phyloP scores from a whole-genome alignment of 2,888 invertebrate genomes.

The Stenotaenia linearis region DNA sequence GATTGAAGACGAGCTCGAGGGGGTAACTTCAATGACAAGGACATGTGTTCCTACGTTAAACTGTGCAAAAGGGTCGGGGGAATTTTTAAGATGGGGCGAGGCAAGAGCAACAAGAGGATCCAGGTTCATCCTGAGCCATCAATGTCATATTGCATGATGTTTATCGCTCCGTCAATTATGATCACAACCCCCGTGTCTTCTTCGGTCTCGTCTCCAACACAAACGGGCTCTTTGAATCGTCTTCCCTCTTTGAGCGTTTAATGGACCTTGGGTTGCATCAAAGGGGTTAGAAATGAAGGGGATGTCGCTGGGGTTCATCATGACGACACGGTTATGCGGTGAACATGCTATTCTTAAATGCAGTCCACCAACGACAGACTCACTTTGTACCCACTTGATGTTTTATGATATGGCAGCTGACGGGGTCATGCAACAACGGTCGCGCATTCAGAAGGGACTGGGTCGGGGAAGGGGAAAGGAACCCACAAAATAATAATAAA shows the following conservation, averaged over 20 bases:
- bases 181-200: neutral
- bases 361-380: neutral
- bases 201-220: neutral
- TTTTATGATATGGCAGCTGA: neutral
- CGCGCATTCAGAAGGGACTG: neutral
- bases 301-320: neutral
- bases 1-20: slow-evolving; percentile 14
- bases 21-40: slow-evolving; percentile 5
- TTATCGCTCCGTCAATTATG: neutral
- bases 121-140: neutral
- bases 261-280: neutral
- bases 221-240: neutral
- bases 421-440: neutral
- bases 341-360: neutral
- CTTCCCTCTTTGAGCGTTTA: neutral
- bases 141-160: neutral
- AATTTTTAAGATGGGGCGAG: neutral
- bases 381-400: neutral
- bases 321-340: neutral
- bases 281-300: neutral
- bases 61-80: neutral
- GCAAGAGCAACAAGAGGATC: neutral
- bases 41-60: neutral
- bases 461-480: neutral
- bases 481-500: neutral